Conservation (phyloP, 2,888 invertebrate genomes). For the Amiota minor region DNA sequence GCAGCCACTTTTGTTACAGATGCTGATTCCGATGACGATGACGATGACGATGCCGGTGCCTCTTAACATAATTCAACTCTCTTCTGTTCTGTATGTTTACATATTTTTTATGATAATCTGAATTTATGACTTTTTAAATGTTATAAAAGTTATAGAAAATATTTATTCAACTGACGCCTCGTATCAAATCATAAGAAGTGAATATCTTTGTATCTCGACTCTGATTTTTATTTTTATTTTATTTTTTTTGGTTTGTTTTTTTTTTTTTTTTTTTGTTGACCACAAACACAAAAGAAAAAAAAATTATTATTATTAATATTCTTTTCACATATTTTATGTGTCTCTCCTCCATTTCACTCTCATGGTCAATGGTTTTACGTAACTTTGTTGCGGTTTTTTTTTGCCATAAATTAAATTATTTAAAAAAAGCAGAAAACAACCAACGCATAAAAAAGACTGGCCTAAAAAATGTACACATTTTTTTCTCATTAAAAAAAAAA, state of each 20-base stretch:
- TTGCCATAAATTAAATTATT: slow-evolving; percentile 26
- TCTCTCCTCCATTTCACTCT: not conserved
- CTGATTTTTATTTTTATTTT: not conserved
- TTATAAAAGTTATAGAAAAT: slow-evolving; percentile 22
- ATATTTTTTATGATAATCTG: slow-evolving; percentile 21
- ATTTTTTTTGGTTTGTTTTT: not conserved
- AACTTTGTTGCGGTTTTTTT: not conserved
- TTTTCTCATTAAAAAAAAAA: not conserved
- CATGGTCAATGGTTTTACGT: not conserved
- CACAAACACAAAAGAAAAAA: not conserved
- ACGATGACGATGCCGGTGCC: not conserved
- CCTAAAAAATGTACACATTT: not conserved
- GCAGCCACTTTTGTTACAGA: not conserved
- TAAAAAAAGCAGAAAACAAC: not conserved
- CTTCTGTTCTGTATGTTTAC: slow-evolving; percentile 6
- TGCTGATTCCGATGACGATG: not conserved
- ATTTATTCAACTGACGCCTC: not conserved
- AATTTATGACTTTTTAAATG: slow-evolving; percentile 27
- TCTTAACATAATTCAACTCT: not conserved
- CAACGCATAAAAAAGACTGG: not conserved
- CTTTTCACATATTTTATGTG: not conserved
- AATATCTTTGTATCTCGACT: no score
- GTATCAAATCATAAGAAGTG: no score
- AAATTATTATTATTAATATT: slow-evolving; percentile 24
- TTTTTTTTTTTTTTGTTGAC: not conserved